Percentiles rank a stretch among this genome's conserved stretches.
phyloP scores from a whole-genome alignment of 2,113 vertebrate genomes.

The Hydropotes inermis region DNA sequence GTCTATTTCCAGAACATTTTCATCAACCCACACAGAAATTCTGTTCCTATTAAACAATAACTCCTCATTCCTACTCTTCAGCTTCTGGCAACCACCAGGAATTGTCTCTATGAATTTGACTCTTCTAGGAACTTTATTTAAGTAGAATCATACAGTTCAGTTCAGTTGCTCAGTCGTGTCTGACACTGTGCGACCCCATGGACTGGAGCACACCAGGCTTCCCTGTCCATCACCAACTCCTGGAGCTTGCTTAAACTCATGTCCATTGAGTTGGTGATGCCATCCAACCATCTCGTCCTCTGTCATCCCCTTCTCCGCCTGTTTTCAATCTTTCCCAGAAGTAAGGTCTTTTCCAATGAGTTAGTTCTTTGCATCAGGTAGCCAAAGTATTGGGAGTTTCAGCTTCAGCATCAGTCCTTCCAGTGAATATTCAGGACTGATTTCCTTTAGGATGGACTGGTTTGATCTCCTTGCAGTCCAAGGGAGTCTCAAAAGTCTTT shows the following conservation, averaged over 20 bases:
- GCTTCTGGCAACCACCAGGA: background rate
- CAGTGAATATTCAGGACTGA: background rate
- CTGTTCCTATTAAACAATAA: background rate
- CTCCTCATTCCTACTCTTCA: too few relatives aligned
- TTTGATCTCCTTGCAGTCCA: background rate
- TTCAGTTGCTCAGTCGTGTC: background rate
- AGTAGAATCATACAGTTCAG: background rate
- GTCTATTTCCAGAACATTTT: background rate
- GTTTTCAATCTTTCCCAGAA: background rate
- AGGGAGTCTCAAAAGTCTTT: background rate
- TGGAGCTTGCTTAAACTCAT: background rate
- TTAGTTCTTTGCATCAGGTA: background rate
- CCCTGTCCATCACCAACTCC: background rate
- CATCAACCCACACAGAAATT: background rate
- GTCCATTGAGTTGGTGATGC: background rate
- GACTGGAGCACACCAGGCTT: background rate
- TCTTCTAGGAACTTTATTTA: background rate
- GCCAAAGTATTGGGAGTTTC: background rate
- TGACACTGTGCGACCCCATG: background rate
- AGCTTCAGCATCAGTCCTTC: background rate
- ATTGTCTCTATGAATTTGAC: background rate
- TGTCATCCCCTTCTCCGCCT: background rate
- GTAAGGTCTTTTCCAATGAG: background rate
- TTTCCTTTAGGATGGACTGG: background rate
- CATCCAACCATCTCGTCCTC: background rate